Percentiles rank a stretch among this genome's conserved stretches.
Evolutionary conservation across 2,113 vertebrate species (phyloP).

Genomic region (Lepidiolamprologus cunningtoni): DNA sequence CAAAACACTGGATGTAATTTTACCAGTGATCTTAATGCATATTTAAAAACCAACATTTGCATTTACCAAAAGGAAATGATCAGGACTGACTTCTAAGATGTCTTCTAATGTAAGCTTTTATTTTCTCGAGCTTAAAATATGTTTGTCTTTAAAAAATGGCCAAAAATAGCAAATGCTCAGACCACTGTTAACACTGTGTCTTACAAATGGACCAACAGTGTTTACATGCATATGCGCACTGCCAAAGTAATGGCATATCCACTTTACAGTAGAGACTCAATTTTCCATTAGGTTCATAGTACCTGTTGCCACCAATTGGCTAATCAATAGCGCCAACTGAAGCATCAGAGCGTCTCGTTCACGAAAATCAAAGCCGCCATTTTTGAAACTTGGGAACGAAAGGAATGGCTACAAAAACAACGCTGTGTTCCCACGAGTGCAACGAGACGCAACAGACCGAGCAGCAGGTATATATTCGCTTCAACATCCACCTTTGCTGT

Average conservation of each 20-base stretch:
- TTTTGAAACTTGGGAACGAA: neutral
- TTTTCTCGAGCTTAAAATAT: neutral
- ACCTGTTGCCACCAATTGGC: neutral
- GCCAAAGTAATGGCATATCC: neutral
- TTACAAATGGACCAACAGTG: neutral
- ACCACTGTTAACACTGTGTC: neutral
- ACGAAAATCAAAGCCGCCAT: neutral
- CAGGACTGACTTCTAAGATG: accelerated
- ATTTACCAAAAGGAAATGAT: neutral
- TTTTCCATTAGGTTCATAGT: neutral
- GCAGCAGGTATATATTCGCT: accelerated
- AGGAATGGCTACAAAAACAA: neutral
- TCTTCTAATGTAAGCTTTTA: neutral
- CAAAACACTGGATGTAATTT: neutral
- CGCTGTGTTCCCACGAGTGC: neutral
- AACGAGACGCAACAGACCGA: accelerated
- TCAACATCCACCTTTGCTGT: accelerated
- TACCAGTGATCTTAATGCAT: neutral
- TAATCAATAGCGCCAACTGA: neutral
- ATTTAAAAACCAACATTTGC: neutral
- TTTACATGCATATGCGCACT: neutral
- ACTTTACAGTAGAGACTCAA: neutral
- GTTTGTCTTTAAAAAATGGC: neutral
- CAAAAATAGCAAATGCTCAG: accelerated
- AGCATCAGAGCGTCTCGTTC: neutral